phyloP scores from a whole-genome alignment of 2,888 invertebrate species.

The Drosophila incognita region DNA sequence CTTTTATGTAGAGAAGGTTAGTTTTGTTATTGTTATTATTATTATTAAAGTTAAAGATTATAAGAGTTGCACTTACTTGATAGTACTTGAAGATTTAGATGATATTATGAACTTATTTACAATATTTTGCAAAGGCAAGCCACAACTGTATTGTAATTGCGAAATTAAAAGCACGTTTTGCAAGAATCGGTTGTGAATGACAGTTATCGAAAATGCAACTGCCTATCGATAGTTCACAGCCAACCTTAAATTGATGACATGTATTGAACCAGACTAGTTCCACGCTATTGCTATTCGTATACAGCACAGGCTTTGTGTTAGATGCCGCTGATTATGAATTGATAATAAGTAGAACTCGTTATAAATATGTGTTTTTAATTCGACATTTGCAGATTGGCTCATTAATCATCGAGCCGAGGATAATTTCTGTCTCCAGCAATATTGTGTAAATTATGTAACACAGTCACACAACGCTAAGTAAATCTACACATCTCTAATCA shows the following conservation, averaged over 20 bases:
- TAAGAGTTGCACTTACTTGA: background rate
- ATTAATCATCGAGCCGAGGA: conserved; percentile 84
- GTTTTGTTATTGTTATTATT: background rate
- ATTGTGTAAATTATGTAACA: background rate
- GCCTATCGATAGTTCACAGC: background rate
- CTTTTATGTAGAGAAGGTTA: background rate
- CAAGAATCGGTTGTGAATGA: background rate
- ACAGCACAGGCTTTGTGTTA: too few relatives aligned
- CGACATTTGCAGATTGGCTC: conserved; percentile 74
- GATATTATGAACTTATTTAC: too few relatives aligned
- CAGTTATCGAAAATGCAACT: background rate
- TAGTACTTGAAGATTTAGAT: background rate
- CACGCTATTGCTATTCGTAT: too few relatives aligned
- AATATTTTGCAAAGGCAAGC: background rate
- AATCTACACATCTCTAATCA: background rate
- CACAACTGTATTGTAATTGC: background rate
- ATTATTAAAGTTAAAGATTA: background rate
- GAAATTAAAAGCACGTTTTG: background rate
- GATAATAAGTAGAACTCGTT: background rate
- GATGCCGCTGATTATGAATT: too few relatives aligned
- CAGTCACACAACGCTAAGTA: background rate
- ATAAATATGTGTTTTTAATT: background rate
- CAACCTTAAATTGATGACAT: background rate
- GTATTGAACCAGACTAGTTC: background rate
- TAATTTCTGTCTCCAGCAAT: background rate